A percentile compares a stretch with the other conserved stretches of the same genome.
Evolutionary conservation across 1,140 invertebrate genomes (phyloP).

Genomic region (Drosophila santomea): DNA sequence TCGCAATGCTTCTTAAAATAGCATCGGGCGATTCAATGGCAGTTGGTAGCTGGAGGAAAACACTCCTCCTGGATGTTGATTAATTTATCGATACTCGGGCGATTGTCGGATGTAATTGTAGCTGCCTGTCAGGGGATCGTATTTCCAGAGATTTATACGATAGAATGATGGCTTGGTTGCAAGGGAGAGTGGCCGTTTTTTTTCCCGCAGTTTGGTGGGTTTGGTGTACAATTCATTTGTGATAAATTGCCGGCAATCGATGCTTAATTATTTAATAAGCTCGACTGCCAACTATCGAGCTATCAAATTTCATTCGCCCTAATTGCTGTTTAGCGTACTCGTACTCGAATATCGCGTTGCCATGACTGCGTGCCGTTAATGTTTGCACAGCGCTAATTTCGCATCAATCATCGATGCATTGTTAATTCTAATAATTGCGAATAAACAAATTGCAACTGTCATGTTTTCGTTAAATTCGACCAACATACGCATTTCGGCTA

Average conservation of each 20-base stretch:
- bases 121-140: constrained; percentile 70
- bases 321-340: constrained; percentile 29
- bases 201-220: too few species aligned
- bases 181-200: not conserved
- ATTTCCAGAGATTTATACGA: constrained; percentile 71
- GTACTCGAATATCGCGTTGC: constrained; percentile 9
- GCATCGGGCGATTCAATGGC: constrained; percentile 31
- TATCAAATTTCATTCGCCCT: constrained; percentile 58
- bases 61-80: constrained; percentile 44
- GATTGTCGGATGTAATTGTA: constrained; percentile 65
- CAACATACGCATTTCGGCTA: not conserved
- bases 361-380: constrained; percentile 19
- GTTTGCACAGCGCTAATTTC: constrained; percentile 11
- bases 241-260: constrained; percentile 70
- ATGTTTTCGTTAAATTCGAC: constrained; percentile 33
- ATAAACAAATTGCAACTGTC: constrained; percentile 42
- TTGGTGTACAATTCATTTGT: constrained; percentile 62
- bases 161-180: not conserved
- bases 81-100: constrained; percentile 68
- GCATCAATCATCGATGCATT: constrained; percentile 33
- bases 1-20: constrained; percentile 35
- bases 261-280: constrained; percentile 78
- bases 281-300: constrained; percentile 22
- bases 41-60: constrained; percentile 3
- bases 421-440: constrained; percentile 56